Conservation (phyloP, 2,113 vertebrate genomes). For the Clarias batrachus region DNA sequence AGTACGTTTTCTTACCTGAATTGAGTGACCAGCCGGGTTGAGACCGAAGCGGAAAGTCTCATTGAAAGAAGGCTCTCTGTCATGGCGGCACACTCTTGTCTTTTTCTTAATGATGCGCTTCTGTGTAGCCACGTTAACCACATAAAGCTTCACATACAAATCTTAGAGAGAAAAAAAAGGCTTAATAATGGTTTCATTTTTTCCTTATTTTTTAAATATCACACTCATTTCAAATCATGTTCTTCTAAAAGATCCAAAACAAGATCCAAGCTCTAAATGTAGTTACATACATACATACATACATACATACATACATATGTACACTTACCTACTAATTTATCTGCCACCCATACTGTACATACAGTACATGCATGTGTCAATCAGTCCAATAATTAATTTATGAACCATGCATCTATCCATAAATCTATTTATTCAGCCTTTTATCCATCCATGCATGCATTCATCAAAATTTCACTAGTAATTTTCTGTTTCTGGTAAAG, state of each 20-base stretch:
- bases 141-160: slow-evolving; percentile 95
- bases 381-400: neutral
- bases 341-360: neutral
- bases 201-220: neutral
- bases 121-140: slow-evolving; percentile 94
- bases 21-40: slow-evolving; percentile 92
- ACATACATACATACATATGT: neutral
- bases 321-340: no score
- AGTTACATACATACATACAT: neutral
- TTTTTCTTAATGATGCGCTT: slow-evolving; percentile 99
- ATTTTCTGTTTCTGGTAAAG: neutral
- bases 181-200: neutral
- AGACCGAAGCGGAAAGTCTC: slow-evolving; percentile 96
- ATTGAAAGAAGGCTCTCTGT: slow-evolving; percentile 97
- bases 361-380: no score
- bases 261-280: neutral
- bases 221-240: neutral
- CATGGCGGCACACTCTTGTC: slow-evolving; percentile 95
- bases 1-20: slow-evolving; percentile 80
- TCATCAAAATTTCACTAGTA: neutral
- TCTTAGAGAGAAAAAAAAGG: slow-evolving; percentile 68
- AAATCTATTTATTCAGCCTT: no score
- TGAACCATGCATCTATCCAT: neutral
- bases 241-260: neutral
- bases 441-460: neutral